A percentile compares a stretch with the other conserved stretches of the same genome.
Evolutionary conservation across 2,113 vertebrate species (phyloP).

Genomic region (Notechis scutatus): DNA sequence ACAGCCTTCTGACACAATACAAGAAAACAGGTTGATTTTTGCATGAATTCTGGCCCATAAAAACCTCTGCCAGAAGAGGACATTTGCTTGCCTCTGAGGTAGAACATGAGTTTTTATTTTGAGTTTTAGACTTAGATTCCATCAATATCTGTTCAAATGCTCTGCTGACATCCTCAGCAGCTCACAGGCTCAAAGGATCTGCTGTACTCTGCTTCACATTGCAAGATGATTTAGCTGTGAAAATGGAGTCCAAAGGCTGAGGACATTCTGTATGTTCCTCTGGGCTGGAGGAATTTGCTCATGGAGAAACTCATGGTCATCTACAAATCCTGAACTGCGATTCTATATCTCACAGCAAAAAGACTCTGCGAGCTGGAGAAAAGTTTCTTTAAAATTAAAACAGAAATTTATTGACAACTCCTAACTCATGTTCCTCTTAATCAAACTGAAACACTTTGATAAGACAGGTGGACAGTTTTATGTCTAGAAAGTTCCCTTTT

Average conservation of each 20-base stretch:
- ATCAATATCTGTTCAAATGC: background rate
- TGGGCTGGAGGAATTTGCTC: background rate
- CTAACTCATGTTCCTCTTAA: background rate
- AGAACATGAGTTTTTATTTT: background rate
- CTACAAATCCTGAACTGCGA: background rate
- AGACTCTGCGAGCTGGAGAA: background rate
- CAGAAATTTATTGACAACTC: background rate
- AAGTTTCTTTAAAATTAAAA: background rate
- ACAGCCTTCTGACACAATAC: background rate
- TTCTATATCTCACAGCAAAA: background rate
- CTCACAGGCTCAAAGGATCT: background rate
- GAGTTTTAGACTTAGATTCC: background rate
- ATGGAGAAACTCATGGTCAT: too few species aligned
- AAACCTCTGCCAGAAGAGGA: background rate
- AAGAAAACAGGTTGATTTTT: background rate
- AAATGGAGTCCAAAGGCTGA: background rate
- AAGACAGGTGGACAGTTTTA: background rate
- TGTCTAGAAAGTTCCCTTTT: background rate
- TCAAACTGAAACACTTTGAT: background rate
- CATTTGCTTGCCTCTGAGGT: background rate
- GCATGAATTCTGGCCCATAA: background rate
- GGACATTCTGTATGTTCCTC: background rate
- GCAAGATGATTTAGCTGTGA: background rate
- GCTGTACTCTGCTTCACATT: background rate
- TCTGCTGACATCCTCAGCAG: background rate